Evolutionary conservation across 2,113 vertebrate species (phyloP).

Genomic region (Notechis scutatus): DNA sequence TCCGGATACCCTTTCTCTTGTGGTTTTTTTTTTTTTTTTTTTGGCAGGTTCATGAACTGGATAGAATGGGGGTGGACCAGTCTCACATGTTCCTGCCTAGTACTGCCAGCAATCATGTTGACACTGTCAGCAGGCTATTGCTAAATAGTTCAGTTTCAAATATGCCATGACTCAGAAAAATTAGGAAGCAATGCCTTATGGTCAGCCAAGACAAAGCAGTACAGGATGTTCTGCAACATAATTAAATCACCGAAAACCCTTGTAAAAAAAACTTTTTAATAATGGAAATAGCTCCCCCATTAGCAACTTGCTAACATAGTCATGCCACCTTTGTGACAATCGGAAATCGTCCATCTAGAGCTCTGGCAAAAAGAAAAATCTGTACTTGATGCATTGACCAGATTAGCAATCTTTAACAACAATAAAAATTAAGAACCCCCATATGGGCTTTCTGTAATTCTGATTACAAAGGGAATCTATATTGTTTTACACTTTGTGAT

Average conservation of each 20-base stretch:
- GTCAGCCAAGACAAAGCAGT: not conserved
- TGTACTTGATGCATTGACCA: not conserved
- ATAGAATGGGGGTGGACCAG: not conserved
- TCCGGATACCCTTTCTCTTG: not conserved
- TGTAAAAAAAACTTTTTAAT: not conserved
- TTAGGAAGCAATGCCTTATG: not conserved
- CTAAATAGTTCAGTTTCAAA: not conserved
- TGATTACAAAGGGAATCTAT: not conserved
- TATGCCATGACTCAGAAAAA: not conserved
- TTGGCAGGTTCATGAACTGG: not conserved
- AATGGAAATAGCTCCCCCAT: not conserved
- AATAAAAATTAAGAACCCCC: not conserved
- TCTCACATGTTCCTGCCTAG: not conserved
- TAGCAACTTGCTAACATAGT: not conserved
- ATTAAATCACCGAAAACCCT: not conserved
- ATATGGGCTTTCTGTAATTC: not conserved
- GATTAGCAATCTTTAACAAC: not conserved
- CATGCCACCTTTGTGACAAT: not conserved
- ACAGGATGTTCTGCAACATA: not conserved
- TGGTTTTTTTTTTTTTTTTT: not conserved
- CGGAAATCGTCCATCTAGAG: not conserved
- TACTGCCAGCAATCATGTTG: not conserved
- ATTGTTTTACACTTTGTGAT: not conserved
- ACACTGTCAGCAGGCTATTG: not conserved
- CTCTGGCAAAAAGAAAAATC: not conserved